Conservation (phyloP, 2,888 invertebrate species). For the Subacronicta megacephala region DNA sequence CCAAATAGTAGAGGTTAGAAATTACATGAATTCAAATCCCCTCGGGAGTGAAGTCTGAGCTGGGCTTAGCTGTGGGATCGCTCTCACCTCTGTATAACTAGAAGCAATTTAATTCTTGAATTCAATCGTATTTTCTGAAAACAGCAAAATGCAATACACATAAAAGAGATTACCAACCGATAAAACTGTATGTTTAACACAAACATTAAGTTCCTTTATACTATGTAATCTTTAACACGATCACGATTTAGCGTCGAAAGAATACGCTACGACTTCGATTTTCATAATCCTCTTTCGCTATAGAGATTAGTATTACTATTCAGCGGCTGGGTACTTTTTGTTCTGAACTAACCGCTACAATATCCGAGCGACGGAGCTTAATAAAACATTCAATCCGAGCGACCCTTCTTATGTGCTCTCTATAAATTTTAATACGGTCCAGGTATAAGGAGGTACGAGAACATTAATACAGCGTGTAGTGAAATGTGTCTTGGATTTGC, state of each 20-base stretch:
- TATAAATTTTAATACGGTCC: slow-evolving; percentile 62
- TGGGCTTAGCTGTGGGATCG: background rate
- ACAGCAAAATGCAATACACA: slow-evolving; percentile 18
- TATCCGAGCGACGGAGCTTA: slow-evolving; percentile 36
- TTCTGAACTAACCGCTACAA: slow-evolving; percentile 31
- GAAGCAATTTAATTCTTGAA: slow-evolving; percentile 1
- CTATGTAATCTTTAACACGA: slow-evolving; percentile 32
- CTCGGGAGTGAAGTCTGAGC: background rate
- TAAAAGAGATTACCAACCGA: slow-evolving; percentile 27
- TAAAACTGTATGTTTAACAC: slow-evolving; percentile 27
- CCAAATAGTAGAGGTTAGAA: background rate
- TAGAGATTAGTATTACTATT: slow-evolving; percentile 54
- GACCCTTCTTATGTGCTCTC: slow-evolving; percentile 57
- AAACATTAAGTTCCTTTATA: slow-evolving; percentile 15
- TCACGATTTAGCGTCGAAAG: slow-evolving; percentile 30
- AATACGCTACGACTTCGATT: slow-evolving; percentile 27
- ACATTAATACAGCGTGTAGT: slow-evolving; percentile 50
- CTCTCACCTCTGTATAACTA: background rate
- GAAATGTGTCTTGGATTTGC: slow-evolving; percentile 58
- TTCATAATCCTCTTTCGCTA: slow-evolving; percentile 42
- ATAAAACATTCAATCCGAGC: slow-evolving; percentile 61
- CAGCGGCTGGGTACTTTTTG: slow-evolving; percentile 27
- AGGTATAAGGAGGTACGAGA: slow-evolving; percentile 53
- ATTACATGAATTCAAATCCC: background rate
- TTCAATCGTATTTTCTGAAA: slow-evolving; percentile 19